Evolutionary conservation across 2,113 vertebrate species (phyloP).

Genomic region (Bubo bubo): DNA sequence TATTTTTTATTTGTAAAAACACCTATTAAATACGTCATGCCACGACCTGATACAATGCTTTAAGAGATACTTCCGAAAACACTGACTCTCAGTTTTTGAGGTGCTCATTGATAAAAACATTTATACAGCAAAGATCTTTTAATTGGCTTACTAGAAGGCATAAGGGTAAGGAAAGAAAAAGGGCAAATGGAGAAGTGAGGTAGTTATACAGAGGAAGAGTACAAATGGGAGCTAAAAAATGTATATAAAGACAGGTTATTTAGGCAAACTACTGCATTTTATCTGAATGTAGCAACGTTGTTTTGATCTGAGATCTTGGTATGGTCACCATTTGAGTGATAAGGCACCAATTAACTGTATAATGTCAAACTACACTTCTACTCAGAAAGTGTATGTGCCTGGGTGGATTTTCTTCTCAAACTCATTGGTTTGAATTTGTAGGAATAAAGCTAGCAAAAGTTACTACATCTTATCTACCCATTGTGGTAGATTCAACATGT

Average conservation of each 20-base stretch:
- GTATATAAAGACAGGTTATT: rapidly evolving
- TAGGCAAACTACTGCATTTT: background rate
- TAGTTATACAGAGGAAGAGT: background rate
- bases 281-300: background rate
- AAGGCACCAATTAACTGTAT: background rate
- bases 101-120: background rate
- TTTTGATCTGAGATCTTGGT: background rate
- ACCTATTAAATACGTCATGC: background rate
- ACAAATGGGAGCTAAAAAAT: background rate
- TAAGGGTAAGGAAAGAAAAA: background rate
- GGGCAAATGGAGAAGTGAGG: background rate
- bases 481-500: background rate
- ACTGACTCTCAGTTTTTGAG: background rate
- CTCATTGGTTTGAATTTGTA: background rate
- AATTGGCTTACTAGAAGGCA: background rate
- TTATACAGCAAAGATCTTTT: background rate
- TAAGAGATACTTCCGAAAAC: background rate
- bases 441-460: background rate
- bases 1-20: background rate
- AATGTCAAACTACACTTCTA: background rate
- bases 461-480: background rate
- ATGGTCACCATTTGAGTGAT: background rate
- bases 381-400: background rate
- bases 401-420: background rate
- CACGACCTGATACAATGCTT: background rate